Percentiles rank a stretch among this genome's conserved stretches.
These are phyloP conservation scores for Leiothrix lutea DNA, from an alignment of 2,113 vertebrate genomes.

Conservation along the genomic window DNA sequence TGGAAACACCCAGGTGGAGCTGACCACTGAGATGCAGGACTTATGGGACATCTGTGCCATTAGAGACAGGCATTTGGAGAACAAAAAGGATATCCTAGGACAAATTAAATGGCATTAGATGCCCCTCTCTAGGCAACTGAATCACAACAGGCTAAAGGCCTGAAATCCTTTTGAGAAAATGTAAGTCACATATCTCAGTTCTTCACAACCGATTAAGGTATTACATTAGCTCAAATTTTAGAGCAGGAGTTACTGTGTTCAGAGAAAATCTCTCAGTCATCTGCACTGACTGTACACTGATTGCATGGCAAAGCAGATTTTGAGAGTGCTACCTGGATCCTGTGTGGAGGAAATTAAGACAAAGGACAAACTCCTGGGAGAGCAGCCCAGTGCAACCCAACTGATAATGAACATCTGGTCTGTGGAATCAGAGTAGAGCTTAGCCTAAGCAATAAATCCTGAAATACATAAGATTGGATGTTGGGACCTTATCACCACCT, in stretches of 20 bases:
- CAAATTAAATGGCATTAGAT: background rate
- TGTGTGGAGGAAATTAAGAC: background rate
- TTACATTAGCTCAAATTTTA: background rate
- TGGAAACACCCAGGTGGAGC: background rate
- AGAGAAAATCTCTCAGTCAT: background rate
- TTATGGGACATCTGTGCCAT: background rate
- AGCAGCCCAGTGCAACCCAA: background rate
- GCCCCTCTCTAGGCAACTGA: background rate
- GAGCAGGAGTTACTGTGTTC: background rate
- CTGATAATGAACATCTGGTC: background rate
- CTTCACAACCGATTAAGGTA: accelerated
- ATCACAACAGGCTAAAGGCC: background rate
- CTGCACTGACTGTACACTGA: background rate
- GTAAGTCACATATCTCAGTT: background rate
- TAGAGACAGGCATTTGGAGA: background rate
- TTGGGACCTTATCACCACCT: background rate
- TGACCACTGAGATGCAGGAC: background rate
- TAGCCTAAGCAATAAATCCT: background rate
- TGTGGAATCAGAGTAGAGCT: background rate
- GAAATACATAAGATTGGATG: background rate
- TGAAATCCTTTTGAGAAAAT: background rate
- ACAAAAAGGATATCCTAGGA: background rate
- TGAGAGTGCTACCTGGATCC: background rate
- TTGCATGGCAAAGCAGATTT: background rate
- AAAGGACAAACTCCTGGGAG: background rate